These are phyloP conservation scores for Sympetrum striolatum DNA, from an alignment of 2,888 invertebrate species.

Conservation along the genomic window DNA sequence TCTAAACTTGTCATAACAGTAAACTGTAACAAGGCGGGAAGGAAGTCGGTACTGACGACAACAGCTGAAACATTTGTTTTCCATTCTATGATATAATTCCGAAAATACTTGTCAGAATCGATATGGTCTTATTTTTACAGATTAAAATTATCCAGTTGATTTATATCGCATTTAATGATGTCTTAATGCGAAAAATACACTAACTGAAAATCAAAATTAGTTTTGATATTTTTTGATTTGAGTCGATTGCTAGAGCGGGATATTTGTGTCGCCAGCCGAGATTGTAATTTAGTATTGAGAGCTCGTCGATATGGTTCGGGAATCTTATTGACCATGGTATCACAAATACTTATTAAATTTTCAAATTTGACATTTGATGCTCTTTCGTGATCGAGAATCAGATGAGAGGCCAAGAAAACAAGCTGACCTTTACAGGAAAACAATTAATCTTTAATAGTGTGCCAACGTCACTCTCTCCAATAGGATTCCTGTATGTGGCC, in stretches of 20 bases:
- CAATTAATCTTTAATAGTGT: neutral
- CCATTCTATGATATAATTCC: neutral
- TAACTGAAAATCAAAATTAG: neutral
- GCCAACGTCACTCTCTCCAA: neutral
- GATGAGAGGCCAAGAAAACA: slow-evolving; percentile 1
- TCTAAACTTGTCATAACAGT: slow-evolving; percentile 11
- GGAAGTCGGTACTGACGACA: neutral
- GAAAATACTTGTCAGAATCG: too few species aligned
- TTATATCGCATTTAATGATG: too few species aligned
- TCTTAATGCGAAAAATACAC: neutral
- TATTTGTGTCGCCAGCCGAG: neutral
- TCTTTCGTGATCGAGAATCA: neutral
- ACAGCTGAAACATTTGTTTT: neutral
- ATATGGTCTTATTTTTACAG: too few species aligned
- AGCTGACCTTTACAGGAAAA: slow-evolving; percentile 17
- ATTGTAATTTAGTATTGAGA: neutral
- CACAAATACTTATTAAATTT: neutral
- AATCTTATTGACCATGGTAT: neutral
- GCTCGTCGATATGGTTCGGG: neutral
- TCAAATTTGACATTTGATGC: neutral
- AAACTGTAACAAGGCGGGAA: slow-evolving; percentile 34
- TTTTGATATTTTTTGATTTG: neutral
- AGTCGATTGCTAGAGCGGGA: neutral
- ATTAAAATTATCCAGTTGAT: too few species aligned
- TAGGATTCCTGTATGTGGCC: neutral